Evolutionary conservation across 1,140 invertebrate genomes (phyloP).

Genomic region (Nasonia giraulti): DNA sequence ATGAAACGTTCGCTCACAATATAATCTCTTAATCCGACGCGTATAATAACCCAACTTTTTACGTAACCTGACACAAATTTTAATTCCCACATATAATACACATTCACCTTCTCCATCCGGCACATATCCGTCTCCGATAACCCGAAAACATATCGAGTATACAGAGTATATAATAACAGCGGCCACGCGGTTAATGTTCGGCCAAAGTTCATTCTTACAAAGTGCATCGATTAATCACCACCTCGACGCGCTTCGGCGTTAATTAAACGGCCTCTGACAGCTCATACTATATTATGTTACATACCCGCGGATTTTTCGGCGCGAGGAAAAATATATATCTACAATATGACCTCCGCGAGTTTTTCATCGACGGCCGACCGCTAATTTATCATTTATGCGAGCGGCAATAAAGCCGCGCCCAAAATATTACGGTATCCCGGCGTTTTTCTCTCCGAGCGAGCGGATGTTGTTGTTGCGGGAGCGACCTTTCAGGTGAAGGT

Average conservation of each 20-base stretch:
- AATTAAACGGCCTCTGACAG: slow-evolving; percentile 28
- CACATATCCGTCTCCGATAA: not conserved
- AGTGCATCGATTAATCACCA: slow-evolving; percentile 44
- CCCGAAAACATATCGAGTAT: not conserved
- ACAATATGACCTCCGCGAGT: not conserved
- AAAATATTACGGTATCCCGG: not conserved
- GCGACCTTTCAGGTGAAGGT: no score
- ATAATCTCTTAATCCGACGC: not conserved
- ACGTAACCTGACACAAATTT: not conserved
- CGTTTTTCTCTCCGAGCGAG: not conserved
- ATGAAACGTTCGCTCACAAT: not conserved
- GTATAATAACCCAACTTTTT: not conserved
- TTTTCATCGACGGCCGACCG: slow-evolving; percentile 1
- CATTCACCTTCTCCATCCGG: not conserved
- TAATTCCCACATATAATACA: not conserved
- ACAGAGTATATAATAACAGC: not conserved
- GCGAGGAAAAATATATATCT: not conserved
- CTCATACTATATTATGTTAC: not conserved
- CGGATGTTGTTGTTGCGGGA: not conserved
- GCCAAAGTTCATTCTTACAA: slow-evolving; percentile 47
- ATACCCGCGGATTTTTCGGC: slow-evolving; percentile 2
- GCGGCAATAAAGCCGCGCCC: not conserved
- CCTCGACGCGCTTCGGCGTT: slow-evolving; percentile 4
- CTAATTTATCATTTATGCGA: slow-evolving; percentile 31
- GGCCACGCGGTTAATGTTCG: not conserved